Evolutionary conservation across 2,797 vertebrate genomes (phyloP), one percentile per base, ranked within the genome.

Genomic region (Emydoidea blandingii): DNA sequence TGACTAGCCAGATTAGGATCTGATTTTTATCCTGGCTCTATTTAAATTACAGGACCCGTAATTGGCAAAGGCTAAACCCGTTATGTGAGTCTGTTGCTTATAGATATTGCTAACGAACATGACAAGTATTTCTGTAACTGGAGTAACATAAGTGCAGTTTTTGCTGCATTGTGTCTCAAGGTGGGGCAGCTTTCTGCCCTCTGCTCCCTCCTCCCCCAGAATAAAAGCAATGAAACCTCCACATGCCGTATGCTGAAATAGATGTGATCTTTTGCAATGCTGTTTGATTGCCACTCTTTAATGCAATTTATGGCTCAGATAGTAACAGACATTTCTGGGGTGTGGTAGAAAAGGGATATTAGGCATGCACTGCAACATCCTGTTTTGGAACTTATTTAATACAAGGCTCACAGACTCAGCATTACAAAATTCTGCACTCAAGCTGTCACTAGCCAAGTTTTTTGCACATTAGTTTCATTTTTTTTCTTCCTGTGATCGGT

Each of bases 311-410:
- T 89, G 91, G 65, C 83, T 93, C 87, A 91, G 93, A 94, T 78
- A 95, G 91, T 83, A 93, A 88, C 27, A 96, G 85, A 97, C 95
- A 92, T 90, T 79, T 92, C 83, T 96, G 90, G 92, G 96, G 97
- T 96, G 94, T 97, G 93, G 95, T 94, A 92, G 96, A 97, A 95
- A 97, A 96, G 96, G 96, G 93, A 97, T 97, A 97, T 97, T 97
- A 98, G 96, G 91, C 95, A 95, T 95, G 92, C 93, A 94, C 94
- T 89, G 95, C 93, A 97, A 97, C 96, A 96, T 98, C 95, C 96
- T 97, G 96, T 97, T 98, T 97, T 97, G 92, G 95, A 98, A 92
- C 94, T 83, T 86, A 84, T 95, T 97, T 96, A 93, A 91, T 93
- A 91, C 57, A 83, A 94, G 83, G 79, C 83, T 97, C 79, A 94